These are phyloP conservation scores for Lithophane semibrunnea DNA, from an alignment of 2,888 invertebrate genomes.

Conservation along the genomic window DNA sequence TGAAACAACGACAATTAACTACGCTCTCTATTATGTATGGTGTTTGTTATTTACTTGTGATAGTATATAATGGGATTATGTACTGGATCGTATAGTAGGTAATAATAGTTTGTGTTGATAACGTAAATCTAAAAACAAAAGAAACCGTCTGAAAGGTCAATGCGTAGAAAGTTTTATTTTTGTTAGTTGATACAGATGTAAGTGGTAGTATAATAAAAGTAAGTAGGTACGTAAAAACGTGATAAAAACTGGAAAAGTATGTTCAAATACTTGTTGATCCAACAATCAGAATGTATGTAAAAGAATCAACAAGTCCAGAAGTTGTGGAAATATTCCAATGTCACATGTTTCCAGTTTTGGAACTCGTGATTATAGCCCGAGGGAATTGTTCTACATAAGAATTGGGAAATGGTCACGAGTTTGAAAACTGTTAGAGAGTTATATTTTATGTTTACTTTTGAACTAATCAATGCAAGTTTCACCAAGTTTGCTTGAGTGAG, in stretches of 20 bases:
- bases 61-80: conserved; percentile 29
- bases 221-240: background rate
- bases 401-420: conserved; percentile 11
- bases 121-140: background rate
- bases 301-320: conserved; percentile 43
- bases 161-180: background rate
- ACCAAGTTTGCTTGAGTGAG: background rate
- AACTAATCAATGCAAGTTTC: background rate
- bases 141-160: background rate
- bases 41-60: conserved; percentile 41
- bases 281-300: conserved; percentile 8
- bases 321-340: conserved; percentile 22
- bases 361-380: conserved; percentile 2
- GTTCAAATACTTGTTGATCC: conserved; percentile 41
- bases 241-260: conserved; percentile 5
- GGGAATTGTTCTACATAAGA: conserved; percentile 22
- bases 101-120: conserved; percentile 5
- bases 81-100: conserved; percentile 1
- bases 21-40: conserved; percentile 43
- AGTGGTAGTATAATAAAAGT: conserved; percentile 20
- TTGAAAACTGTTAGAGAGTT: background rate
- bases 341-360: conserved; percentile 3
- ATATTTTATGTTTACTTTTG: conserved; percentile 17
- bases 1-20: conserved; percentile 68
- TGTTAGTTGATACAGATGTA: background rate